Base-by-base conservation (phyloP, 2,797 vertebrate species). In the Fundulus diaphanus region DNA sequence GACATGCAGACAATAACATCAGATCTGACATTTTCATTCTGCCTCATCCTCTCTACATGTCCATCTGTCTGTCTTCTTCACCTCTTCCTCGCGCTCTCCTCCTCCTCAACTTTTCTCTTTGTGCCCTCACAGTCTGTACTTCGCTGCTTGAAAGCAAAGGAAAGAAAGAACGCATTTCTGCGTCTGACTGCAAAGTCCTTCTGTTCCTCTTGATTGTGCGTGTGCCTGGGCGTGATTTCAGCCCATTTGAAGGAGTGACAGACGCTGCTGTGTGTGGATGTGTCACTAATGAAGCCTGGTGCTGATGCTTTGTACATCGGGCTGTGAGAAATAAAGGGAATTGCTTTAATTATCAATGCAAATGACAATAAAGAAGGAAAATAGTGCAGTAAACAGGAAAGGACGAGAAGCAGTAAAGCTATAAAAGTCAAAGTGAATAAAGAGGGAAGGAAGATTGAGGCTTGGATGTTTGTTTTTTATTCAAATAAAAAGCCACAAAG, bases 21-120 rank as follows among this genome's bases (percentile, higher is more conserved):
- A 89, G 79, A 86, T 87, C 81, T 91, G 88, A 89, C 90, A 85
- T 90, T 86, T 86, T 79, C 72, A 74, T 86, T 83, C 74, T 77
- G 69, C 72, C 68, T 82, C 57, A 68, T 77, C 77, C 44, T 54
- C 79, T 73, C 67, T 40, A 15, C 63, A 18, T 68, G 82, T 85
- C 84, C 79, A 65, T 83, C 78, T 72, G 73, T 67, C 82, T 78
- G 69, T 52, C 68, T 72, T 68, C 52, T 61, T 85, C 84, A 83
- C 71, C 71, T 72, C 80, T n/a, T 68, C 59, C 72, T 74, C 76
- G 49, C 71, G 63, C 29, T n/a, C 56, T 70, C 76, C 80, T 80
- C 81, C 76, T 77, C 67, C 37, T 56, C 70, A 37, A 29, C 72
- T 74, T 54, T 24, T 67, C 5, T 73, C 76, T 82, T 85, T 86